These are phyloP conservation scores for Xiphophorus birchmanni DNA, from an alignment of 2,797 vertebrate genomes.

Conservation along the genomic window DNA sequence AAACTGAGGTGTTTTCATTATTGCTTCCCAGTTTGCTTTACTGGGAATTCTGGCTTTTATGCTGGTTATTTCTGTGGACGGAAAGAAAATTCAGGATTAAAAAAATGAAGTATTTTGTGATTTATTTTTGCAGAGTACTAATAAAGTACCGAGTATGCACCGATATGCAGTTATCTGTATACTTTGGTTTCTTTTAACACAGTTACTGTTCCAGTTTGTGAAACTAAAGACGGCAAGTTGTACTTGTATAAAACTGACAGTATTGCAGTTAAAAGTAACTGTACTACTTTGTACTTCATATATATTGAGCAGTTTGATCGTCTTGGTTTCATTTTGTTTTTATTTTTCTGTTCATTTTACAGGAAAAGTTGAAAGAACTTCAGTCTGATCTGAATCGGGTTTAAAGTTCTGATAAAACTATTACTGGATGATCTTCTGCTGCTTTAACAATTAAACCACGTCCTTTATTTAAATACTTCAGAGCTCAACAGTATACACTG, in stretches of 20 bases:
- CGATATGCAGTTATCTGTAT: background rate
- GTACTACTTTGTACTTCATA: background rate
- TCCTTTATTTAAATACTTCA: background rate
- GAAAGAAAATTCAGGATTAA: background rate
- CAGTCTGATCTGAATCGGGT: background rate
- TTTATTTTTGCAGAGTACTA: background rate
- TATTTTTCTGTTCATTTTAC: background rate
- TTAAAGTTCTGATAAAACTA: background rate
- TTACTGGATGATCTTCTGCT: background rate
- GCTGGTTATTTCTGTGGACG: background rate
- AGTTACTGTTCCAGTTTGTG: background rate
- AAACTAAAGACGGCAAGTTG: background rate
- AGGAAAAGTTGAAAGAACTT: background rate
- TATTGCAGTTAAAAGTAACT: background rate
- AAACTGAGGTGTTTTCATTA: background rate
- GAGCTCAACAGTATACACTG: background rate
- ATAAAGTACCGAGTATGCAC: background rate
- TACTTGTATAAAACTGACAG: background rate
- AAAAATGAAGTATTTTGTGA: background rate
- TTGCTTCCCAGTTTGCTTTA: background rate
- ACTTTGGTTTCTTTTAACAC: background rate
- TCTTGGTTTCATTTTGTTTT: background rate
- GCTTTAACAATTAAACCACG: background rate
- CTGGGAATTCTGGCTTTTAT: background rate
- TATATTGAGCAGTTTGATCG: background rate